Percentiles rank a stretch among this genome's conserved stretches.
Conservation (phyloP, 2,113 vertebrate species). For the Podarcis muralis region DNA sequence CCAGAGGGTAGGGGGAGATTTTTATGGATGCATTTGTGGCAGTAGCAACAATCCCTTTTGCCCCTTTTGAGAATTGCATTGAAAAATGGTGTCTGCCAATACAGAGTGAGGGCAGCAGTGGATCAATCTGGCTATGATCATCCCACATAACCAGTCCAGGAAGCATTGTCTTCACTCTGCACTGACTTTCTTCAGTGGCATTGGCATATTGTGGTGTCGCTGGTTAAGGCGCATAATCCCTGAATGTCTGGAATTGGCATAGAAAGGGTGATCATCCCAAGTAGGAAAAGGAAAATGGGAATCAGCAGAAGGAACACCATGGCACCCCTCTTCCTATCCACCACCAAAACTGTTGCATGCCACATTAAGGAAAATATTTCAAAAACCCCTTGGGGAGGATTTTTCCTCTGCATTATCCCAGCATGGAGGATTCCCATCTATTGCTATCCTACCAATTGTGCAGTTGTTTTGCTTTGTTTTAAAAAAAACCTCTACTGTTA, state of each 20-base stretch:
- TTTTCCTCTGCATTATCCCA: too few relatives aligned
- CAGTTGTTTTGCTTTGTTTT: too few relatives aligned
- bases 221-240: not conserved
- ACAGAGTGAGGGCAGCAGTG: not conserved
- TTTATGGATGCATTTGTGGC: not conserved
- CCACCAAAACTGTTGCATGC: not conserved
- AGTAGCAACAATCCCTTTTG: not conserved
- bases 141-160: not conserved
- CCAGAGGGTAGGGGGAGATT: too few relatives aligned
- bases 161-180: not conserved
- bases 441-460: too few relatives aligned
- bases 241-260: not conserved
- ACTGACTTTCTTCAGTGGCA: too few relatives aligned
- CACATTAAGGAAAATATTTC: not conserved
- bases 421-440: too few relatives aligned
- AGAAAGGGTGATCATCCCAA: not conserved
- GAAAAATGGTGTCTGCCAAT: too few relatives aligned
- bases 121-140: too few relatives aligned
- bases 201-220: not conserved
- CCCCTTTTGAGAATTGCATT: not conserved
- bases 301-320: too few relatives aligned
- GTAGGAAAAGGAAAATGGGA: not conserved
- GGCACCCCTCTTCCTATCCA: not conserved
- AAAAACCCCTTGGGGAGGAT: not conserved
- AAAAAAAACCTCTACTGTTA: too few relatives aligned